phyloP scores from a whole-genome alignment of 2,113 vertebrate genomes.

The Aleadryas rufinucha region DNA sequence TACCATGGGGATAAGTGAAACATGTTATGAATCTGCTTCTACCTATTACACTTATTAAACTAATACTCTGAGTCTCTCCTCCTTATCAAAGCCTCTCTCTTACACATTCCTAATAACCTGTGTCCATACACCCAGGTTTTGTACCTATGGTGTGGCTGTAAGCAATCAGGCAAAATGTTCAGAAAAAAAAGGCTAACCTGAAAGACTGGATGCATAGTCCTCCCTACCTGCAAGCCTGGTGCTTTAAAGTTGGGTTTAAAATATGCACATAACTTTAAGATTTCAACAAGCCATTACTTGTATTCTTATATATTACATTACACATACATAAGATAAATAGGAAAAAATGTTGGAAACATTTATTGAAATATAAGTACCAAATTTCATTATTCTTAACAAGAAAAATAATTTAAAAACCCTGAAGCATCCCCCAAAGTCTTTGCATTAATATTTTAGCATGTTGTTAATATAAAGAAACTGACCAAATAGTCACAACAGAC shows the following conservation, averaged over 20 bases:
- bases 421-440: not conserved
- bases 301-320: not conserved
- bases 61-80: not conserved
- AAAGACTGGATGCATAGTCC: not conserved
- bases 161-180: not conserved
- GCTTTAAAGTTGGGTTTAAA: not conserved
- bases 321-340: not conserved
- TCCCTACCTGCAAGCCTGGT: not conserved
- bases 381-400: not conserved
- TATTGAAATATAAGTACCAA: not conserved
- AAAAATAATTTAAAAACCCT: not conserved
- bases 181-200: not conserved
- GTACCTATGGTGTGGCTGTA: not conserved
- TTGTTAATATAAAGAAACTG: not conserved
- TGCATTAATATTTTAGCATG: not conserved
- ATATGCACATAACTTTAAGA: not conserved
- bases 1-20: not conserved
- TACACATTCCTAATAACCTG: not conserved
- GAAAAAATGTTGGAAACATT: not conserved
- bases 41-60: not conserved
- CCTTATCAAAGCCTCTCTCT: not conserved
- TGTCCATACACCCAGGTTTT: not conserved
- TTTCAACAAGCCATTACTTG: not conserved
- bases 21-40: fast-evolving
- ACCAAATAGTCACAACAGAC: not conserved